Evolutionary conservation across 30 jellyfish, hydroid and myxozoan species (phyloP), one percentile per base, ranked within the genome.

Genomic region (Rhopilema esculentum): DNA sequence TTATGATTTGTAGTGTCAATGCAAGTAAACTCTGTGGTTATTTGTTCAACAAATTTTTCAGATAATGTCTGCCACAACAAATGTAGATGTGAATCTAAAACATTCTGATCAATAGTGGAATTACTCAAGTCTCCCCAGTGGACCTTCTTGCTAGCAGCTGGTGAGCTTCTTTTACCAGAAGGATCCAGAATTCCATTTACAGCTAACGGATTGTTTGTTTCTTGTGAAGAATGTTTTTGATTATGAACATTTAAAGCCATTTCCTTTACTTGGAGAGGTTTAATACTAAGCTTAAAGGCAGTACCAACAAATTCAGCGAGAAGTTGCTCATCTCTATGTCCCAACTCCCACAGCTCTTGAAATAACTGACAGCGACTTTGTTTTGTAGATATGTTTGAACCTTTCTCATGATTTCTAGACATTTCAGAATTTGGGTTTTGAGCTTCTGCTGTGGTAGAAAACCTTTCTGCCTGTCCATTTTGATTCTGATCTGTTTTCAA

Each of bases 61-160:
- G 93, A 64, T 21, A 84, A 22, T 0, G 77, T 17, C 27, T 69
- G 61, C 93, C 93, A 84, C 0, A 84, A 26, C 8, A 70, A 70
- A 30, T 61, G 75, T 72, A 84, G 33, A 22, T 84, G 84, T 1
- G 75, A 21, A 23, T 84, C 73, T 24, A 84, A 31, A 15, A 77
- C 24, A 61, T 72, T 69, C 40, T 61, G 73, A 26, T 67, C 62
- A 19, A 26, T 12, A 20, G 27, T 61, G 21, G 74, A 73, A 32
- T 65, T 49, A 21, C 67, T 27, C 82, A 80, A 63, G 53, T 71
- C 93, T 52, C 66, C 87, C 86, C 93, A 70, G 0, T 84, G 86
- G 27, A 84, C 86, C 62, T 84, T 84, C 49, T 84, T 84, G 8
- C 63, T 25, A 0, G 64, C 20, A 32, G 49, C 31, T 8, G 63